Percentiles rank a stretch among this genome's conserved stretches.
Conservation (phyloP, 2,797 vertebrate species). For the Cossypha heuglini region DNA sequence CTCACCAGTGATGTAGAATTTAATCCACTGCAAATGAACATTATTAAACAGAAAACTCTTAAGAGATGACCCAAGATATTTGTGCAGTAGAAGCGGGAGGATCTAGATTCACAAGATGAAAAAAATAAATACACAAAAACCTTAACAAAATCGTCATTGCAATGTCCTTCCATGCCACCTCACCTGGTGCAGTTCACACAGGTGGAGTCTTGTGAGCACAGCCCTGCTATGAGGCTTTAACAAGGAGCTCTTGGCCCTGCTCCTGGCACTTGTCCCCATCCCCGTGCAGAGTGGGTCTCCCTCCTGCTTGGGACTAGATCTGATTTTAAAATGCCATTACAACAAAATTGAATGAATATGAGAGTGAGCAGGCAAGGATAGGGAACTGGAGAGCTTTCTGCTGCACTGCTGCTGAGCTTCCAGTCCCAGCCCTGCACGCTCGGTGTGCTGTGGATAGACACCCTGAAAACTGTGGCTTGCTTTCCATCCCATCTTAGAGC, state of each 20-base stretch:
- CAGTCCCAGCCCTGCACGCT: no score
- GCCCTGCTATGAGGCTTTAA: background rate
- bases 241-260: background rate
- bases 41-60: background rate
- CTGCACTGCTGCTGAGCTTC: background rate
- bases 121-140: background rate
- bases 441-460: background rate
- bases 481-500: background rate
- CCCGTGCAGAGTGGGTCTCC: background rate
- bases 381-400: background rate
- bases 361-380: background rate
- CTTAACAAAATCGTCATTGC: background rate
- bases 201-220: fast-evolving
- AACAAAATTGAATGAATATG: background rate
- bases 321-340: background rate
- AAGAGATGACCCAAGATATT: background rate
- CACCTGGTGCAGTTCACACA: fast-evolving
- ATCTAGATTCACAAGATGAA: background rate
- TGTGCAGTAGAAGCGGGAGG: background rate
- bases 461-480: background rate
- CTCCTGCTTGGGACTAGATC: background rate
- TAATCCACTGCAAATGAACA: background rate
- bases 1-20: background rate
- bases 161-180: background rate
- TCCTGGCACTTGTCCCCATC: background rate